phyloP scores from a whole-genome alignment of 2,888 invertebrate genomes.

The Spatulosminthurus flaviceps region DNA sequence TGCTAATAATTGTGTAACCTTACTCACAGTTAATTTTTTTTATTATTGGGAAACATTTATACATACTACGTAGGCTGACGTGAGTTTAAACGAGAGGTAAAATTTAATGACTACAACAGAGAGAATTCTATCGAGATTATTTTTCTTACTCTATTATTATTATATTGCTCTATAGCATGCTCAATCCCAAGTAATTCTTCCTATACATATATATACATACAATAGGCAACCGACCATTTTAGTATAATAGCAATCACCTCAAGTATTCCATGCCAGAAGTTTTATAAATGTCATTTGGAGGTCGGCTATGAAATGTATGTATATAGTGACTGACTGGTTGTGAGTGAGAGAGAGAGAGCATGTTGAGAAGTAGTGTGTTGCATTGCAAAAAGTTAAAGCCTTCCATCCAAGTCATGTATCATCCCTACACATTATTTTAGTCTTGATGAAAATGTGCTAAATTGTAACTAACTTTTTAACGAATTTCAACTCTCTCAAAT shows the following conservation, averaged over 20 bases:
- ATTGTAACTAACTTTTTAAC: neutral
- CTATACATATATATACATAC: too few species aligned
- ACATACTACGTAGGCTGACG: neutral
- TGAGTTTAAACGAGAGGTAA: neutral
- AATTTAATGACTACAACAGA: slow-evolving; percentile 16
- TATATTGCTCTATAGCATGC: neutral
- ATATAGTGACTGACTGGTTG: too few species aligned
- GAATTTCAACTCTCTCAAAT: neutral
- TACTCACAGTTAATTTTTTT: slow-evolving; percentile 16
- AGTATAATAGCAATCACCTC: slow-evolving; percentile 14
- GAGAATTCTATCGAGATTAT: slow-evolving; percentile 11
- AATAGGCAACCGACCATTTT: slow-evolving; percentile 20
- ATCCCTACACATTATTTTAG: neutral
- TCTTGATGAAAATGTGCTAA: slow-evolving; percentile 3
- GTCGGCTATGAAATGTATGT: slow-evolving; percentile 35
- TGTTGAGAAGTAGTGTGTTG: neutral
- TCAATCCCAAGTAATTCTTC: neutral
- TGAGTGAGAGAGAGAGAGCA: neutral
- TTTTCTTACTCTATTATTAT: too few species aligned
- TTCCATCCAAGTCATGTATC: neutral
- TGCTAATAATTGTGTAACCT: slow-evolving; percentile 12
- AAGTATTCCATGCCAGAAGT: slow-evolving; percentile 40
- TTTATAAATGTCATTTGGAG: slow-evolving; percentile 47
- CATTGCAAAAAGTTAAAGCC: slow-evolving; percentile 12
- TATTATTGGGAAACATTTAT: slow-evolving; percentile 20